phyloP scores from a whole-genome alignment of 2,888 invertebrate species.

The Cantharis flavilabris region DNA sequence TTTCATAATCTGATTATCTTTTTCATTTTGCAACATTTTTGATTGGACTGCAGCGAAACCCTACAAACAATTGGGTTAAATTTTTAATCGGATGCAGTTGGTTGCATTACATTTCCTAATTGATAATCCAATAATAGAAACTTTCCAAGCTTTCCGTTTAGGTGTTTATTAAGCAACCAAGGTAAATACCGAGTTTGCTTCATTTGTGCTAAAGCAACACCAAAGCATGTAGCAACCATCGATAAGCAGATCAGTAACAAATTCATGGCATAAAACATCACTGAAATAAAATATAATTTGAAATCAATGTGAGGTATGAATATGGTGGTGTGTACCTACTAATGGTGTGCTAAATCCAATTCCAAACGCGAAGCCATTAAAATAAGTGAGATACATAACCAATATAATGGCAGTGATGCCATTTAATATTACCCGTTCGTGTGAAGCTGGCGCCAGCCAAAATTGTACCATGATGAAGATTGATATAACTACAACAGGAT shows the following conservation, averaged over 20 bases:
- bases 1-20: conserved; percentile 46
- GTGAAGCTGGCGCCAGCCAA: conserved; percentile 69
- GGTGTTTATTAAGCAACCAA: conserved; percentile 56
- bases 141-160: conserved; percentile 55
- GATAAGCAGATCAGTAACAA: conserved; percentile 60
- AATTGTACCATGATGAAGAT: conserved; percentile 65
- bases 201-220: conserved; percentile 59
- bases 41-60: background rate
- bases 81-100: background rate
- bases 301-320: background rate
- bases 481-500: conserved; percentile 59
- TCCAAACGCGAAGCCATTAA: conserved; percentile 62
- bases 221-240: conserved; percentile 58
- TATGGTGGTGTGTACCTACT: conserved; percentile 55
- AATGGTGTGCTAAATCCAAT: conserved; percentile 61
- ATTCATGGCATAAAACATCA: conserved; percentile 61
- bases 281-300: conserved; percentile 52
- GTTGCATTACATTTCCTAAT: conserved; percentile 53
- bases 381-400: conserved; percentile 65
- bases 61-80: background rate
- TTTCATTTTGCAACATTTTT: background rate
- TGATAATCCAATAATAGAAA: conserved; percentile 55
- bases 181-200: conserved; percentile 57
- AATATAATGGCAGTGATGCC: conserved; percentile 64
- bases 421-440: conserved; percentile 67